phyloP scores from a whole-genome alignment of 92 coral and sea anemone genomes.

The Actinostola sp. region DNA sequence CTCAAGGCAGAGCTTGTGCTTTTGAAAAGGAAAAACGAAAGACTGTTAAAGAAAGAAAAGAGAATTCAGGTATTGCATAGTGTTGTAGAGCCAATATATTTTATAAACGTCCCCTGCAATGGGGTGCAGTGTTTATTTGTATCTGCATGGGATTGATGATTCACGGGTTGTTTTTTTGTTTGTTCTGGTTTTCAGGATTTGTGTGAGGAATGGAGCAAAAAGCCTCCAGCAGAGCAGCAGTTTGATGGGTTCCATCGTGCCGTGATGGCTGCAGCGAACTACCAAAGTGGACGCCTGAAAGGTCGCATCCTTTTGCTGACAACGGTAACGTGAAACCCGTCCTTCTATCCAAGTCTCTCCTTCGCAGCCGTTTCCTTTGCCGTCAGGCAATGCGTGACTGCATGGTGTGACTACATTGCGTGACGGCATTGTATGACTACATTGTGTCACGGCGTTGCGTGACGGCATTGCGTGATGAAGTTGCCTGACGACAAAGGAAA shows the following conservation, averaged over 20 bases:
- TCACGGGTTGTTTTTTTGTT: too few species aligned
- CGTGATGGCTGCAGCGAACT: slow-evolving; percentile 85
- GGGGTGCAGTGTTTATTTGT: too few species aligned
- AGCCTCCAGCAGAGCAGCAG: slow-evolving; percentile 82
- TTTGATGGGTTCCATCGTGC: slow-evolving; percentile 91
- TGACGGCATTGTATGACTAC: too few species aligned
- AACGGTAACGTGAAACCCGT: slow-evolving; percentile 54
- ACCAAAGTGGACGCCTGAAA: slow-evolving; percentile 89
- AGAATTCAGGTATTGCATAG: slow-evolving; percentile 73
- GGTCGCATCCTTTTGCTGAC: slow-evolving; percentile 82
- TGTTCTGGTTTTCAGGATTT: slow-evolving; percentile 53
- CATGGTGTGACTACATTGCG: too few species aligned
- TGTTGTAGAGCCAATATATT: not conserved
- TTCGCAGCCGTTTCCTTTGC: not conserved
- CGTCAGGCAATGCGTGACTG: too few species aligned
- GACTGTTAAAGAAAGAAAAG: slow-evolving; percentile 88
- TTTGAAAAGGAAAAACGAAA: slow-evolving; percentile 80
- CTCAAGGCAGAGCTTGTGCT: slow-evolving; percentile 82
- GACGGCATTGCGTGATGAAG: too few species aligned
- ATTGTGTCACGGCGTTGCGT: too few species aligned
- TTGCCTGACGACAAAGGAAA: too few species aligned
- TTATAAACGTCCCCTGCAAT: too few species aligned
- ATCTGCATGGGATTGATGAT: too few species aligned
- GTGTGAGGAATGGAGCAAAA: slow-evolving; percentile 91
- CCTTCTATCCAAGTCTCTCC: not conserved